Evolutionary conservation across 1,140 invertebrate species (phyloP), one percentile per base, ranked within the genome.

Genomic region (Colletes gigas): DNA sequence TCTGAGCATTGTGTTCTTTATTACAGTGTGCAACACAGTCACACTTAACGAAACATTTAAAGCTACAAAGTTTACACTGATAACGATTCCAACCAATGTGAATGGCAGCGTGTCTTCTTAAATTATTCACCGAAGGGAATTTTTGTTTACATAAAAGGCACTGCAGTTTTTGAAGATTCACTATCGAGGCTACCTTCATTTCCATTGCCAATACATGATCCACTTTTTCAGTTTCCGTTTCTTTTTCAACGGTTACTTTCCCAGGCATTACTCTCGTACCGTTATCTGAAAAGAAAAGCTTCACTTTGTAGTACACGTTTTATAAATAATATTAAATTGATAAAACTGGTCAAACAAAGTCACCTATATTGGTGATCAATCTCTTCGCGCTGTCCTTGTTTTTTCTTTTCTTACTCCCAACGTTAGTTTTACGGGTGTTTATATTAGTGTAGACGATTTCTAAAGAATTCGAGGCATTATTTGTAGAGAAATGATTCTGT

Each of bases 61-160:
- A 94, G 39, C 90, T 80, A 75, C 94, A 94, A 9, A 90, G 75
- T 39, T 86, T 89, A 76, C 94, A 94, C 63, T 90, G 90, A 81
- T 90, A 94, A 57, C 93, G 87, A 82, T 90, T 91, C 91, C 93
- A 93, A 69, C 89, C 90, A 9, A 94, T 90, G 78, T 94, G 94
- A 41, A 88, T 86, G 1, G 93, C 91, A 89, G 94, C 91, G 73
- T 94, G 94, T 62, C 88, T 87, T 8, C 92, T 81, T 67, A 94
- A 79, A 76, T 90, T 84, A 8, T 89, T 82, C 17, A 90, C 55
- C 7, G 90, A 89, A 2, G 83, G 82, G 66, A 93, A 93, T 71
- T 86, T 91, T 62, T 76, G 84, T 55, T 90, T 88, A 75, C 94
- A 94, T 1, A 90, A 78, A 63, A 90, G 82, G 84, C 94, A 94